Evolutionary conservation across 2,113 vertebrate genomes (phyloP).

Genomic region (Dasypus novemcinctus): DNA sequence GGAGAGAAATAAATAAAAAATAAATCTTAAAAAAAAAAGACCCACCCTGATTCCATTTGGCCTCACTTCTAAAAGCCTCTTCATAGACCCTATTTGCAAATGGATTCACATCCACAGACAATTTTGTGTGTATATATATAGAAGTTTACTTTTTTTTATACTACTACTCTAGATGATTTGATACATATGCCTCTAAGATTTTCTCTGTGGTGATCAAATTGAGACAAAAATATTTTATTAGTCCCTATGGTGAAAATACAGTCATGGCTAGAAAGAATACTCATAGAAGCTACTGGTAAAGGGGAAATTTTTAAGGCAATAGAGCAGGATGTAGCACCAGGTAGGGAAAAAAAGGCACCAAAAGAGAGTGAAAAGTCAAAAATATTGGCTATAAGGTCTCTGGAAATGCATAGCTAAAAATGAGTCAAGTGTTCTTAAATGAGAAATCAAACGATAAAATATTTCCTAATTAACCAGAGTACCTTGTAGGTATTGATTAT

Average conservation of each 20-base stretch:
- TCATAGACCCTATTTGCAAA: no score
- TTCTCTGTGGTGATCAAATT: not conserved
- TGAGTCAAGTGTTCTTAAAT: slow-evolving; percentile 41
- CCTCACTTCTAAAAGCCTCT: no score
- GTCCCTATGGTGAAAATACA: not conserved
- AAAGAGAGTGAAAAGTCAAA: not conserved
- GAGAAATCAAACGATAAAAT: slow-evolving; percentile 64
- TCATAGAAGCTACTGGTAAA: not conserved
- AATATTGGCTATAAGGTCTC: not conserved
- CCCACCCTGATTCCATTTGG: no score
- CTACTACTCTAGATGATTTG: not conserved
- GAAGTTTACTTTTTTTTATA: not conserved
- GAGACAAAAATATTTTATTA: not conserved
- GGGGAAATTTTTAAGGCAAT: not conserved
- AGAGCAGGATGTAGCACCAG: not conserved
- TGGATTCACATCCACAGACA: not conserved
- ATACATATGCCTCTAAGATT: not conserved
- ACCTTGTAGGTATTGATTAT: slow-evolving; percentile 61
- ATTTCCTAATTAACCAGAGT: slow-evolving; percentile 62
- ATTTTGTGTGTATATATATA: not conserved
- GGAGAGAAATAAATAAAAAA: no score
- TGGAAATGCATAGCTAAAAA: slow-evolving; percentile 26
- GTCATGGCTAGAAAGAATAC: not conserved
- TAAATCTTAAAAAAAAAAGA: no score
- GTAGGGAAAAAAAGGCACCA: not conserved